Evolutionary conservation across 2,888 invertebrate species (phyloP).

Genomic region (Vesta saturnalis): DNA sequence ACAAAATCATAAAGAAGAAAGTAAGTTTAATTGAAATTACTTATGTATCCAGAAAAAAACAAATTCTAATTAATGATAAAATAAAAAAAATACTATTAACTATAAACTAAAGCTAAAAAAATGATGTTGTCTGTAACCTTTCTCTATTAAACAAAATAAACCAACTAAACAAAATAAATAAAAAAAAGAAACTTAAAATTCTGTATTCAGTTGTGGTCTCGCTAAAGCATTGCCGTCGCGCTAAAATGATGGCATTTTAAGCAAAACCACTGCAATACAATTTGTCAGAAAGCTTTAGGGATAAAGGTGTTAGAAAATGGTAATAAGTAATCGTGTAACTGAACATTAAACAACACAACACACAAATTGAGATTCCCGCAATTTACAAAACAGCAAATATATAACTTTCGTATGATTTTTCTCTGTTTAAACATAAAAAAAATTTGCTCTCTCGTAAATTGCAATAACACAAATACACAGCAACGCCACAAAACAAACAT

Average conservation of each 20-base stretch:
- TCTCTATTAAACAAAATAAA: constrained; percentile 25
- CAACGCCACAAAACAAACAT: constrained; percentile 51
- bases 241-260: constrained; percentile 54
- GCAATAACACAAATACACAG: constrained; percentile 46
- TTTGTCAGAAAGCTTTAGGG: constrained; percentile 53
- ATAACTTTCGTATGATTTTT: no score
- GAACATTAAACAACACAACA: constrained; percentile 59
- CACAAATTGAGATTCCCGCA: constrained; percentile 46
- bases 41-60: constrained; percentile 46
- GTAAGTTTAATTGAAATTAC: constrained; percentile 46
- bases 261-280: constrained; percentile 58
- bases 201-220: constrained; percentile 53
- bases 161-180: constrained; percentile 39
- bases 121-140: constrained; percentile 27
- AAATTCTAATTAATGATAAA: constrained; percentile 50
- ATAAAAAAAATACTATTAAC: constrained; percentile 41
- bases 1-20: constrained; percentile 49
- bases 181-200: constrained; percentile 39
- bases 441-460: constrained; percentile 21
- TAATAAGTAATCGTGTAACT: constrained; percentile 52
- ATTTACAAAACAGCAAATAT: constrained; percentile 25
- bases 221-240: constrained; percentile 58
- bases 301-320: constrained; percentile 52
- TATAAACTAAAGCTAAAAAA: constrained; percentile 46
- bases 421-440: not conserved